Conservation (phyloP, 1,140 invertebrate genomes). For the Euura saliciscinereae region DNA sequence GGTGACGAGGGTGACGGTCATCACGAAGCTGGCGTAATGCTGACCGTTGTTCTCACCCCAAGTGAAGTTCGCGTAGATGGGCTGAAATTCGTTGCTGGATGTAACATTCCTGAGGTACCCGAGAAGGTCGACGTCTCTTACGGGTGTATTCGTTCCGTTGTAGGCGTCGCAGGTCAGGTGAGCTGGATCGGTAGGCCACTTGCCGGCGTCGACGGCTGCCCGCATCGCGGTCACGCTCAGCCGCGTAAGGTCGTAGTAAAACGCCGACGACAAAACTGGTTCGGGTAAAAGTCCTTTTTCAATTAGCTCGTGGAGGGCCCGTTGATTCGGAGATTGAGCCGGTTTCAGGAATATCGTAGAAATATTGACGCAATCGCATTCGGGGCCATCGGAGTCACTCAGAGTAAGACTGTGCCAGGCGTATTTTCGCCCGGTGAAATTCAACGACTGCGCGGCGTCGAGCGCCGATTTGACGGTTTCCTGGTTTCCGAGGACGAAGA, state of each 20-base stretch:
- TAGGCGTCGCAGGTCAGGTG: conserved; percentile 80
- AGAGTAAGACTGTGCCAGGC: conserved; percentile 67
- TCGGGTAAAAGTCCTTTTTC: conserved; percentile 28
- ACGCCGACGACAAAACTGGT: conserved; percentile 67
- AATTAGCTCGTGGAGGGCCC: conserved; percentile 65
- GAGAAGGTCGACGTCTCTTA: conserved; percentile 66
- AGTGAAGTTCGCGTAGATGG: conserved; percentile 43
- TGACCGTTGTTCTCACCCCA: conserved; percentile 50
- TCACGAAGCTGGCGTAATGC: conserved; percentile 41
- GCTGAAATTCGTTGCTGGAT: conserved; percentile 27
- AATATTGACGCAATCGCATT: conserved; percentile 46
- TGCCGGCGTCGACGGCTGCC: conserved; percentile 68
- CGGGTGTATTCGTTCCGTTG: conserved; percentile 72
- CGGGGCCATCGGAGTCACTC: conserved; percentile 44
- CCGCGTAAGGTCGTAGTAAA: conserved; percentile 84
- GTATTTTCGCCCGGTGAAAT: conserved; percentile 59
- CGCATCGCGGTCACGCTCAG: conserved; percentile 76
- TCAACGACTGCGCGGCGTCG: conserved; percentile 50
- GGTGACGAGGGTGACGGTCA: conserved; percentile 38
- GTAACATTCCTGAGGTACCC: conserved; percentile 59
- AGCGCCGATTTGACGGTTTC: conserved; percentile 74
- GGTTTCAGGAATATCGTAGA: conserved; percentile 46
- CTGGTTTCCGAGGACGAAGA: conserved; percentile 78
- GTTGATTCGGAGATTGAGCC: conserved; percentile 18
- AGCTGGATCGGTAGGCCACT: conserved; percentile 70